Base-by-base conservation (phyloP, 2,888 invertebrate genomes). In the Conops quadrifasciatus region DNA sequence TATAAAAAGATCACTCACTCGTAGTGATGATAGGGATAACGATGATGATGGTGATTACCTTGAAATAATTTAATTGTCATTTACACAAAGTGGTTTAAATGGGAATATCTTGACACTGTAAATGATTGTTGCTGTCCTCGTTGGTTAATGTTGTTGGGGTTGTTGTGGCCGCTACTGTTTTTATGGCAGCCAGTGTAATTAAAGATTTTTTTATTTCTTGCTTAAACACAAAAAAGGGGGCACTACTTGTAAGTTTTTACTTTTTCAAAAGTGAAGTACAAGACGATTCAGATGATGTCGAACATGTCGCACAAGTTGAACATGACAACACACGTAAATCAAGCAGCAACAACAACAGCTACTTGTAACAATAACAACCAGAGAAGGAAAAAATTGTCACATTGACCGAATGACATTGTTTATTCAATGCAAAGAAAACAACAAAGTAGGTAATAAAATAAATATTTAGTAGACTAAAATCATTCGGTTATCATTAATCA, bases 51-150 rank as follows among this genome's bases (percentile, higher is more conserved):
- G 21, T 21, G 21, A 24, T 5, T 58, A 58, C 58, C 58, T 24
- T 58, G 58, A 58, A 58, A 58, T 28, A 26, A 24, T 15, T 58
- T 28, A 58, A 58, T 58, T 58, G 58, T 1, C 36, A 36, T 36
- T 36, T 36, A 36, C 36, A 9, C 36, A 36, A 36, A 36, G 9
- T 7, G 36, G 36, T 36, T 36, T 36, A 36, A 36, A 4, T 28
- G 15, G 21, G 58, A 24, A 58, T 9, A 7, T 7, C 36, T 16
- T 70, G 63, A 53, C 49, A 70, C 19, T 72, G 63, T 73, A 30
- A 72, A 26, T 67, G 73, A 60, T 73, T 67, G 24, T 69, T 73
- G 59, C 64, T 71, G 64, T 36, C 36, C 5, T 36, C 9, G 9
- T 9, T 36, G 4, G 36, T 36, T 9, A 36, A 36, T 36, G 36